Evolutionary conservation across 2,113 vertebrate genomes (phyloP).

Genomic region (Leptocoma aspasia): DNA sequence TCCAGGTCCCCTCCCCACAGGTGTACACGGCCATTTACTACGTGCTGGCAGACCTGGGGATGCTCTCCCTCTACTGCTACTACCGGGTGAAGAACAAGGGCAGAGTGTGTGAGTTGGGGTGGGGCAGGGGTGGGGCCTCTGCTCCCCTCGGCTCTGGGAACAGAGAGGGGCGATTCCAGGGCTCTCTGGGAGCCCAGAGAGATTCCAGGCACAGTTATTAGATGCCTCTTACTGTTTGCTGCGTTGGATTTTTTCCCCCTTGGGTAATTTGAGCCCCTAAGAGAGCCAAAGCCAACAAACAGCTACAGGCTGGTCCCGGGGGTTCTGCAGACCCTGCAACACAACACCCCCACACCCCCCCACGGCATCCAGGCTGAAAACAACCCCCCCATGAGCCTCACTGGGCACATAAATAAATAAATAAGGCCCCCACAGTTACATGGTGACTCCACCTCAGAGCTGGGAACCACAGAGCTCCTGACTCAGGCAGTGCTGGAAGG

Average conservation of each 20-base stretch:
- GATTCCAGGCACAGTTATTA: background rate
- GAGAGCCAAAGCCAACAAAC: background rate
- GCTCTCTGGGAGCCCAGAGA: background rate
- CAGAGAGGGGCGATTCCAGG: background rate
- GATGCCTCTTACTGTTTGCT: background rate
- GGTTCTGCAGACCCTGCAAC: background rate
- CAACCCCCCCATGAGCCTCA: background rate
- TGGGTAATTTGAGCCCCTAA: background rate
- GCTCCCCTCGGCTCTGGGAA: background rate
- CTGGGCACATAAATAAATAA: background rate
- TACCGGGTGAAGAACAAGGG: conserved; percentile 79
- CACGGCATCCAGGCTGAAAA: background rate
- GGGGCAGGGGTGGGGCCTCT: background rate
- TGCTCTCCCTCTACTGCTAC: conserved; percentile 84
- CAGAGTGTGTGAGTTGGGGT: conserved; percentile 53
- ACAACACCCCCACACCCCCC: too few relatives aligned
- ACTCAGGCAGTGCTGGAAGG: background rate
- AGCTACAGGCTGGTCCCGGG: background rate
- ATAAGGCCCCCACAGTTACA: rapidly evolving
- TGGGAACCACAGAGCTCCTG: background rate
- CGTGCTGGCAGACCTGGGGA: conserved; percentile 84
- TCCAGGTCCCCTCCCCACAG: conserved; percentile 48
- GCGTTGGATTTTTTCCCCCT: rapidly evolving
- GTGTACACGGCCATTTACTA: conserved; percentile 93
- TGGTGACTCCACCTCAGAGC: background rate